These are phyloP conservation scores for Frankliniella fusca DNA, from an alignment of 2,888 invertebrate genomes.

Conservation along the genomic window DNA sequence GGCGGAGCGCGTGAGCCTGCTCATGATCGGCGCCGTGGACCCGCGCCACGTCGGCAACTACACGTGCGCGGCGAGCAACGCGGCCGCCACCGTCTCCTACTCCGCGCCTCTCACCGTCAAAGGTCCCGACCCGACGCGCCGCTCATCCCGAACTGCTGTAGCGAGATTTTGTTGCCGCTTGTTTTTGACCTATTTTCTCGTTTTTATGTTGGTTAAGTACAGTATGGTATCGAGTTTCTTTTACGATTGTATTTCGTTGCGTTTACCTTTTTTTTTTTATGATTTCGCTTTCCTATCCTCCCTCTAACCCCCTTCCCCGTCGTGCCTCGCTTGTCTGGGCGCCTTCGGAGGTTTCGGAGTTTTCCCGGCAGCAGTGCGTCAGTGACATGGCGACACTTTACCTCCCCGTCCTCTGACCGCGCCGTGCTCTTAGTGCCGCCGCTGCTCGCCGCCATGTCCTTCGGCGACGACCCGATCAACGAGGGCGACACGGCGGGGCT, in stretches of 20 bases:
- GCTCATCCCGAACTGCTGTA: not conserved
- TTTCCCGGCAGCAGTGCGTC: too few relatives aligned
- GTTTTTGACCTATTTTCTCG: conserved; percentile 31
- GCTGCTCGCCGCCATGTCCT: conserved; percentile 46
- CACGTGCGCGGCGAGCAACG: conserved; percentile 55
- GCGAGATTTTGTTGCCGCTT: conserved; percentile 43
- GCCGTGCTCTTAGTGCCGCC: not conserved
- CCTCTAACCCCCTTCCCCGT: not conserved
- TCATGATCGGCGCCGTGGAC: conserved; percentile 63
- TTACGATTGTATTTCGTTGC: not conserved
- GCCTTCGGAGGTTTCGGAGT: too few relatives aligned
- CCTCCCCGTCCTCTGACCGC: not conserved
- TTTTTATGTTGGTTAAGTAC: conserved; percentile 24
- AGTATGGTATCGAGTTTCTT: too few relatives aligned
- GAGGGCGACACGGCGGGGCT: conserved; percentile 61
- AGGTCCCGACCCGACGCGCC: conserved; percentile 33
- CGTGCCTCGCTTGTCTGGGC: too few relatives aligned
- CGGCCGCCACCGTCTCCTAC: conserved; percentile 44
- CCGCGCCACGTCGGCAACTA: conserved; percentile 61
- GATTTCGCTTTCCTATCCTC: not conserved
- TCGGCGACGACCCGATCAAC: conserved; percentile 67
- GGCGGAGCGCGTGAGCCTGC: conserved; percentile 50
- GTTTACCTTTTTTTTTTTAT: too few relatives aligned
- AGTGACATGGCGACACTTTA: too few relatives aligned
- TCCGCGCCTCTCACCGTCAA: conserved; percentile 37